These are phyloP conservation scores for Saguinus midas DNA, from an alignment of 2,113 vertebrate species.

Conservation along the genomic window DNA sequence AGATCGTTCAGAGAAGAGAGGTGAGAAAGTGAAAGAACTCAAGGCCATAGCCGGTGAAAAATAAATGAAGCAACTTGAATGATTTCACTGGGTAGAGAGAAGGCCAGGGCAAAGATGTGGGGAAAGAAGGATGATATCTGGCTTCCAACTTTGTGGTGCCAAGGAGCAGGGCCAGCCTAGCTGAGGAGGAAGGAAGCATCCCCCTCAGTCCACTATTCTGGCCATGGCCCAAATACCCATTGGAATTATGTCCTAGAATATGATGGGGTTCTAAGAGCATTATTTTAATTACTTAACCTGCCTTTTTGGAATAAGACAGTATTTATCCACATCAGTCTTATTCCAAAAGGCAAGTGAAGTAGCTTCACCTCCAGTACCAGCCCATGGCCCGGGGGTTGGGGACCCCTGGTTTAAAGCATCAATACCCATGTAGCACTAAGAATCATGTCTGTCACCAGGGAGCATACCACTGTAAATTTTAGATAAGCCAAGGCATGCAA, in stretches of 20 bases:
- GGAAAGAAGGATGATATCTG: fast-evolving
- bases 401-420: neutral
- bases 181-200: neutral
- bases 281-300: neutral
- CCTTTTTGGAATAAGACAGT: neutral
- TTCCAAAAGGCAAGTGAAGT: neutral
- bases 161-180: neutral
- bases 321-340: too few species aligned
- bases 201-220: neutral
- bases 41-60: neutral
- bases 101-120: neutral
- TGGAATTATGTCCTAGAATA: neutral
- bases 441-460: neutral
- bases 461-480: neutral
- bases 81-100: neutral
- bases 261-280: neutral
- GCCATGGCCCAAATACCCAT: neutral
- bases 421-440: neutral
- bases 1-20: neutral
- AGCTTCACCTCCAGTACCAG: neutral
- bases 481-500: neutral
- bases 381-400: too few species aligned
- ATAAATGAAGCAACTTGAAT: neutral
- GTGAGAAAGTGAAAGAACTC: neutral
- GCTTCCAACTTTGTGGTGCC: neutral